Evolutionary conservation across 1,140 invertebrate genomes (phyloP), one percentile per base, ranked within the genome.

Genomic region (Phortica variegata): DNA sequence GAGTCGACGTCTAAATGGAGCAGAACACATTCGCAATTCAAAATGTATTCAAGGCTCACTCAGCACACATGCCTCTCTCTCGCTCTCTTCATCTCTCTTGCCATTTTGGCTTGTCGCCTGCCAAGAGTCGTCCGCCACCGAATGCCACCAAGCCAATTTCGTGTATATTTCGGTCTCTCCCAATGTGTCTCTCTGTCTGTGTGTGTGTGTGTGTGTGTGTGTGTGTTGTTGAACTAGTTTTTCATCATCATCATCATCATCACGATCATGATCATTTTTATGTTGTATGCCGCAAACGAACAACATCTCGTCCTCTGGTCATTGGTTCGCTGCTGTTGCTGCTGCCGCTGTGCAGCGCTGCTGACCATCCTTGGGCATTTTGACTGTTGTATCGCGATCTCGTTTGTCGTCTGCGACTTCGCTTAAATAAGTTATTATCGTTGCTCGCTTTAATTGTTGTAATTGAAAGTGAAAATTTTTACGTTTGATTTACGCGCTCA

Each of bases 401-500:
- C 37, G 23, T 26, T 37, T 49, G 47, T 44, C 43, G 58, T 50
- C 51, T 52, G 23, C 23, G 10, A 26, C 5, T 26, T 26, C 10
- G 23, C 63, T 63, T 68, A 68, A 68, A 68, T 68, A 68, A 68
- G 63, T 68, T 68, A 68, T 68, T 68, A 68, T 68, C 63, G 68
- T 68, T 68, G 65, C 63, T 60, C 57, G 63, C 60, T 60, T 68
- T 68, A 68, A 68, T 68, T 68, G 63, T 63, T 68, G 65, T 69
- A 68, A 68, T 68, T 68, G 63, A 68, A 68, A 68, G 63, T 68
- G 63, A 68, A 68, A 68, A 68, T 68, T 60, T 63, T 68, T 68
- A 57, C 54, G 60, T 68, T 63, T 68, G 63, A 68, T 68, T 68
- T 68, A 60, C 60, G 65, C 60, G n/a, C n/a, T n/a, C n/a, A n/a